These are phyloP conservation scores for Poecilia picta DNA, from an alignment of 2,797 vertebrate species.

Conservation along the genomic window DNA sequence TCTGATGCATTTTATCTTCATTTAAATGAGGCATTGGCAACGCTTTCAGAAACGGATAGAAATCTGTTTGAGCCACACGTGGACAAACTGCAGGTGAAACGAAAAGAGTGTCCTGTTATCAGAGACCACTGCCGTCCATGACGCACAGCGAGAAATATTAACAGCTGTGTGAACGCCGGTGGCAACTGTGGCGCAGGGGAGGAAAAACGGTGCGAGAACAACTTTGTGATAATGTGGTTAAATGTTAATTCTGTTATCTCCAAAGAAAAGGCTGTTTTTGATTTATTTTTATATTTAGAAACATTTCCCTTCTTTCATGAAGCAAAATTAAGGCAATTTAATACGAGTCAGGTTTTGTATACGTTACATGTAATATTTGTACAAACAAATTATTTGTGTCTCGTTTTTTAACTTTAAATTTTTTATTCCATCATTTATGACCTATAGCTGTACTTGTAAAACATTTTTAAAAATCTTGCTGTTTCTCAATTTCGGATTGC, in stretches of 20 bases:
- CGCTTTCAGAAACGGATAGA: neutral
- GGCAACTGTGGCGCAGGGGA: neutral
- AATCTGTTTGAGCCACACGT: neutral
- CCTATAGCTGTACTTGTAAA: neutral
- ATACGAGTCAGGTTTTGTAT: neutral
- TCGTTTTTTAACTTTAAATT: neutral
- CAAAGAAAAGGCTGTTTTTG: neutral
- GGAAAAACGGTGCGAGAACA: neutral
- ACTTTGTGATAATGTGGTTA: too few relatives aligned
- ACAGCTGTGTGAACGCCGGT: neutral
- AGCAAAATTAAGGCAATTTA: neutral
- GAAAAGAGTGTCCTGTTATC: neutral
- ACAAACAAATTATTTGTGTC: neutral
- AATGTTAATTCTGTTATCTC: neutral
- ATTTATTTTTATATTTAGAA: neutral
- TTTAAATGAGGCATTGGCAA: neutral
- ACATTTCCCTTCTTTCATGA: neutral
- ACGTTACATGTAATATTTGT: neutral
- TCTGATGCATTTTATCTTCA: neutral
- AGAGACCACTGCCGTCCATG: neutral
- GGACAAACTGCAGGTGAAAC: neutral
- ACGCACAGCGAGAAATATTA: neutral
- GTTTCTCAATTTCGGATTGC: neutral
- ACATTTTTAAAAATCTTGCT: neutral
- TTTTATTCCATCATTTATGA: neutral